These are phyloP conservation scores for Troides helena DNA, from an alignment of 2,888 invertebrate species.

Conservation along the genomic window DNA sequence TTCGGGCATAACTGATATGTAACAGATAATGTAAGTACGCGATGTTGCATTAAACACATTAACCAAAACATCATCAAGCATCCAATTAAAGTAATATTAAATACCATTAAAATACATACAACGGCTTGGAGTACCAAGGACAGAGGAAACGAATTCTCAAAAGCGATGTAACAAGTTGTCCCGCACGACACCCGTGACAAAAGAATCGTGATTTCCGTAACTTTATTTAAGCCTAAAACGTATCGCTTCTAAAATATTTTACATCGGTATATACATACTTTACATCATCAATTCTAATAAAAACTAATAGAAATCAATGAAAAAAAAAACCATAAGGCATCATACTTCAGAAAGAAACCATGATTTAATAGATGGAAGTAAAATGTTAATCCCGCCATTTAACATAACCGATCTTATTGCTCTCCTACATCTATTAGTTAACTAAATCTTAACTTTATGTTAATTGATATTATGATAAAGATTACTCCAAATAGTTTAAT, in stretches of 20 bases:
- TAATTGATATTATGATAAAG: background rate
- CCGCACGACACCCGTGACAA: background rate
- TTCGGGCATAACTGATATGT: constrained; percentile 56
- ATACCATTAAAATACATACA: constrained; percentile 43
- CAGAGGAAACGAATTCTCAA: background rate
- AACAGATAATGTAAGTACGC: constrained; percentile 49
- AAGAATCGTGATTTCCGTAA: background rate
- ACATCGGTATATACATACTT: constrained; percentile 16
- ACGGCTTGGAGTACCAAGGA: constrained; percentile 22
- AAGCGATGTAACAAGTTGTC: background rate
- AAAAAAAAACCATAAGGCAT: background rate
- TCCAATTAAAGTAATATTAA: constrained; percentile 45
- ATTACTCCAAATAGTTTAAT: background rate
- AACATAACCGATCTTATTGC: background rate
- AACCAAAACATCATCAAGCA: constrained; percentile 49
- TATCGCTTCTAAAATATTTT: constrained; percentile 8
- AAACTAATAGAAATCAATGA: background rate
- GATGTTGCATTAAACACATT: constrained; percentile 38
- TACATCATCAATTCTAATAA: constrained; percentile 3
- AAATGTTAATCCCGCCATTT: background rate
- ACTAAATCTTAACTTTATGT: background rate
- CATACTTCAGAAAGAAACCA: background rate
- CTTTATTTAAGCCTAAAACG: constrained; percentile 8
- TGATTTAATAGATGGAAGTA: background rate
- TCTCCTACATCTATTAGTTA: background rate